Percentiles rank a stretch among this genome's conserved stretches.
Evolutionary conservation across 1,140 invertebrate species (phyloP).

Genomic region (Drosophila takahashii): DNA sequence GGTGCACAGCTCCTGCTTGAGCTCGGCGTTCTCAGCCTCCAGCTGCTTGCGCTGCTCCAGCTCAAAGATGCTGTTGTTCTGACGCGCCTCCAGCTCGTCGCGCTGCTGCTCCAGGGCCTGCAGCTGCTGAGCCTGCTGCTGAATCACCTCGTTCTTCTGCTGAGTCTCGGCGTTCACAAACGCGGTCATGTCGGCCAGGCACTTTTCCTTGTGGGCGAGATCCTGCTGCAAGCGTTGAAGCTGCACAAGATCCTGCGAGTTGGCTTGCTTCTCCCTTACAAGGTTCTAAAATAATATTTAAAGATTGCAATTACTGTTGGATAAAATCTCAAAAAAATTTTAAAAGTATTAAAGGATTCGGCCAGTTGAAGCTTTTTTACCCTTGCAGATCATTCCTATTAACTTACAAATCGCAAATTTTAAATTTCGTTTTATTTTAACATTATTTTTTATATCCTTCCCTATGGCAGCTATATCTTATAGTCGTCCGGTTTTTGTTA

Average conservation of each 20-base stretch:
- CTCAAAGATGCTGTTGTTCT: conserved; percentile 78
- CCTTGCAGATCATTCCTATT: too few relatives aligned
- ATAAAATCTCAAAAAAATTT: background rate
- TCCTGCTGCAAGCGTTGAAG: conserved; percentile 79
- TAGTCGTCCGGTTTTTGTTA: too few relatives aligned
- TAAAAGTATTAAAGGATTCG: background rate
- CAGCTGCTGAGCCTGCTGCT: conserved; percentile 64
- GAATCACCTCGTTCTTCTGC: conserved; percentile 71
- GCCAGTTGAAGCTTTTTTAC: too few relatives aligned
- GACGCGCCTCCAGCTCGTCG: conserved; percentile 75
- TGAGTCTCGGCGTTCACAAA: conserved; percentile 74
- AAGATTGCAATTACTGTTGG: background rate
- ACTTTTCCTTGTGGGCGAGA: conserved; percentile 73
- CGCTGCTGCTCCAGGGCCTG: conserved; percentile 69
- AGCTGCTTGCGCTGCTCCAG: conserved; percentile 74
- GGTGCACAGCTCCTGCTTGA: conserved; percentile 73
- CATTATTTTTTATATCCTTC: too few relatives aligned
- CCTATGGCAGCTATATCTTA: too few relatives aligned
- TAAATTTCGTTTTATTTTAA: too few relatives aligned
- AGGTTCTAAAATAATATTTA: conserved; percentile 20
- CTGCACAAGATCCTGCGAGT: conserved; percentile 75
- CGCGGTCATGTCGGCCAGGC: conserved; percentile 69
- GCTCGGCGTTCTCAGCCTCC: conserved; percentile 69
- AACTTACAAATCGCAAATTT: too few relatives aligned
- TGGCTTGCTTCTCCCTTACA: conserved; percentile 71